Evolutionary conservation across 2,888 invertebrate species (phyloP).

Genomic region (Drosophila mimetica): DNA sequence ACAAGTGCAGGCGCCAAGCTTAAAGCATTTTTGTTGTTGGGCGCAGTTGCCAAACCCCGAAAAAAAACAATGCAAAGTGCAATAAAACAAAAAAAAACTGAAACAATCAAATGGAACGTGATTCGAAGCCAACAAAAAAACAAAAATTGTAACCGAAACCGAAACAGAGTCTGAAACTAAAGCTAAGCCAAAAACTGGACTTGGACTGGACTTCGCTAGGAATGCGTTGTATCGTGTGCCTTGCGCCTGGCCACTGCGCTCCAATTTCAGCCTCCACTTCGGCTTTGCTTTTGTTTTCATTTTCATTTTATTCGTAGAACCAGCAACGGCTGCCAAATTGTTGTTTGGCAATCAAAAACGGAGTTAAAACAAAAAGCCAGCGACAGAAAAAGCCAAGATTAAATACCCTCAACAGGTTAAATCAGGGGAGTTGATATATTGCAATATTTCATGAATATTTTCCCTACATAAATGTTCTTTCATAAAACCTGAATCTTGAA

Average conservation of each 20-base stretch:
- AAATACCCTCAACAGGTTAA: slow-evolving; percentile 7
- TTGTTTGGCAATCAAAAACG: slow-evolving; percentile 76
- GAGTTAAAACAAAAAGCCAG: slow-evolving; percentile 40
- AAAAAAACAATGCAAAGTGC: slow-evolving; percentile 49
- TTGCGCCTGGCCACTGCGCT: slow-evolving; percentile 55
- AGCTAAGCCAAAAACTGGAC: slow-evolving; percentile 37
- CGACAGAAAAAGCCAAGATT: slow-evolving; percentile 4
- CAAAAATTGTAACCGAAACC: slow-evolving; percentile 39
- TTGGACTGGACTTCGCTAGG: slow-evolving; percentile 39
- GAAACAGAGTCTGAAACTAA: slow-evolving; percentile 53
- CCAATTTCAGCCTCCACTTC: slow-evolving; percentile 51
- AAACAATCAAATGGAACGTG: slow-evolving; percentile 56
- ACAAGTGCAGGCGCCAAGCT: slow-evolving; percentile 47
- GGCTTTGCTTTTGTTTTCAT: slow-evolving; percentile 4
- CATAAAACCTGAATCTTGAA: not conserved
- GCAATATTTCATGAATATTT: not conserved
- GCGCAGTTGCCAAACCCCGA: slow-evolving; percentile 51
- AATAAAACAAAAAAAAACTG: slow-evolving; percentile 15
- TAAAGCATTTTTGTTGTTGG: slow-evolving; percentile 27
- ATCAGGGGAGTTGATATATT: not conserved
- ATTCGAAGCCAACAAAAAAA: slow-evolving; percentile 44
- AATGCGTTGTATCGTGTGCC: slow-evolving; percentile 33
- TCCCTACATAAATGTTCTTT: not conserved
- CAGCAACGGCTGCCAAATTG: slow-evolving; percentile 62
- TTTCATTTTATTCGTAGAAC: slow-evolving; percentile 54